Evolutionary conservation across 2,113 vertebrate genomes (phyloP).

Genomic region (Prionailurus bengalensis): DNA sequence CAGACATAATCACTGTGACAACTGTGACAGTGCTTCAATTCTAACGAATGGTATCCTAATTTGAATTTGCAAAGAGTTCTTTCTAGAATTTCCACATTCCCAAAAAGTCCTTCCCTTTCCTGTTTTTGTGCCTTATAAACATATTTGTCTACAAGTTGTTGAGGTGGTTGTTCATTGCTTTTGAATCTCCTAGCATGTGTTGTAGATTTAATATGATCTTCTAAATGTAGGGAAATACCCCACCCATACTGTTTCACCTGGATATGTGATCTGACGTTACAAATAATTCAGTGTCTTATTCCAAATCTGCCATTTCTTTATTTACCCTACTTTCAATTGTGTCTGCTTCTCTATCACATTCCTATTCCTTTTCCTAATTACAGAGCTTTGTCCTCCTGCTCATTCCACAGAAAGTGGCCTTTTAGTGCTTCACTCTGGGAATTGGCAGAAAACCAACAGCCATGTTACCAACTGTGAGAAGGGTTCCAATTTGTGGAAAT

Average conservation of each 20-base stretch:
- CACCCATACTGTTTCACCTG: neutral
- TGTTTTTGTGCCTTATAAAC: neutral
- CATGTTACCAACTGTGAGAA: neutral
- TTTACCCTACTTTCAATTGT: neutral
- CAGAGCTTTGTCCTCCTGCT: neutral
- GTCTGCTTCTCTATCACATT: neutral
- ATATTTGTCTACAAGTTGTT: neutral
- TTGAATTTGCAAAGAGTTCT: conserved; percentile 42
- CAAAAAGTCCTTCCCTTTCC: neutral
- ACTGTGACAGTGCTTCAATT: neutral
- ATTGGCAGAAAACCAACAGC: conserved; percentile 11
- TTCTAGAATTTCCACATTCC: conserved; percentile 30
- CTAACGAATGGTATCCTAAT: neutral
- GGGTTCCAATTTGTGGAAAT: conserved; percentile 1
- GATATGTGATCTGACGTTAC: neutral
- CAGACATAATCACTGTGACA: neutral
- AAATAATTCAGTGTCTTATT: conserved; percentile 14
- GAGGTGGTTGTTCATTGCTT: neutral
- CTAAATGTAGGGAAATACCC: neutral
- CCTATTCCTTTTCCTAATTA: neutral
- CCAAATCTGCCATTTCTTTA: neutral
- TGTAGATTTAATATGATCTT: neutral
- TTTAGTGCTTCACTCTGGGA: conserved; percentile 6
- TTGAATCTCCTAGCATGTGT: neutral
- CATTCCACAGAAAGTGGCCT: neutral